Percentiles rank a stretch among this genome's conserved stretches.
phyloP scores from a whole-genome alignment of 2,888 invertebrate genomes.

The Pyralis farinalis region DNA sequence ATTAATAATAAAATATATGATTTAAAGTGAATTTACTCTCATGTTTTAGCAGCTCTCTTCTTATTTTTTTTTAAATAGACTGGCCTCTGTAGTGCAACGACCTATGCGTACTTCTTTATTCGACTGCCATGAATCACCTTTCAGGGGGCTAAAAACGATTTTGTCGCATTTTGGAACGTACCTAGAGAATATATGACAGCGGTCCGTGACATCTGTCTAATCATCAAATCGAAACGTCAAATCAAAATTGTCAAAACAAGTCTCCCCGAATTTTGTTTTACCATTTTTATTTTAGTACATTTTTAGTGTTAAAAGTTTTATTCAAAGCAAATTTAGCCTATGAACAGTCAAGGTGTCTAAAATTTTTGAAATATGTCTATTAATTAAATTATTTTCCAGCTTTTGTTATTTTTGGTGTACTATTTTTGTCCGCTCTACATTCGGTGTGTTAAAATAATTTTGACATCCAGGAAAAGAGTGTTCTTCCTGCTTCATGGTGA shows the following conservation, averaged over 20 bases:
- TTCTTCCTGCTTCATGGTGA: slow-evolving; percentile 61
- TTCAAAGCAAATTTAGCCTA: slow-evolving; percentile 7
- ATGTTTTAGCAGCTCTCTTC: too few species aligned
- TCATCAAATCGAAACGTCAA: too few species aligned
- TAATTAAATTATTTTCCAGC: slow-evolving; percentile 19
- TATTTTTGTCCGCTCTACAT: slow-evolving; percentile 79
- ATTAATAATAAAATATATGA: too few species aligned
- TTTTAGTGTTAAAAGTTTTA: slow-evolving; percentile 16
- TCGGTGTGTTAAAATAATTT: slow-evolving; percentile 72
- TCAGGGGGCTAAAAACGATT: too few species aligned
- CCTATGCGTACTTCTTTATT: too few species aligned
- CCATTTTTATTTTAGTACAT: slow-evolving; percentile 34
- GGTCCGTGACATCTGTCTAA: too few species aligned
- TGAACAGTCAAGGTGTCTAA: slow-evolving; percentile 16
- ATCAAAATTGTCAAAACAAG: slow-evolving; percentile 68
- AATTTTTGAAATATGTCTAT: slow-evolving; percentile 9
- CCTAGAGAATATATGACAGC: too few species aligned
- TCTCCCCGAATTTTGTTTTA: slow-evolving; percentile 53
- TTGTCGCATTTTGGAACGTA: too few species aligned
- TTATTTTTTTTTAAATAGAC: too few species aligned
- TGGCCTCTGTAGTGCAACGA: too few species aligned
- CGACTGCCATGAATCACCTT: too few species aligned
- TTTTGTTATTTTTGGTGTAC: slow-evolving; percentile 73
- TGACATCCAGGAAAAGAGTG: slow-evolving; percentile 70
- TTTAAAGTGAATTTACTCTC: too few species aligned